Percentiles rank a stretch among this genome's conserved stretches.
These are phyloP conservation scores for Coenonympha glycerion DNA, from an alignment of 2,888 invertebrate genomes.

Conservation along the genomic window DNA sequence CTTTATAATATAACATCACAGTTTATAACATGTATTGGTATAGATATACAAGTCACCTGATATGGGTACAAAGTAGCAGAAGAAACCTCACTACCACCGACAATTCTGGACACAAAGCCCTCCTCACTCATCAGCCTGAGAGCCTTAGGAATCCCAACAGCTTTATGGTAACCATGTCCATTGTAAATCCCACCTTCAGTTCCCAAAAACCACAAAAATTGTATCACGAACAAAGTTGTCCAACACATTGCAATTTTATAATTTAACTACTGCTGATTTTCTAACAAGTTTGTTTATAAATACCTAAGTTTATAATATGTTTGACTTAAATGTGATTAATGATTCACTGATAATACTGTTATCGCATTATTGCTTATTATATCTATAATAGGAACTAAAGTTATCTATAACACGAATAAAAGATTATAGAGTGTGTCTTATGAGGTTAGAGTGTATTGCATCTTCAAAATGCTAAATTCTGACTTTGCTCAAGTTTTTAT, in stretches of 20 bases:
- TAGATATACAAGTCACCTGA: too few species aligned
- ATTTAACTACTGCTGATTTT: neutral
- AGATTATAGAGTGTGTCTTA: too few species aligned
- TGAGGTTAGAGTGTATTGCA: too few species aligned
- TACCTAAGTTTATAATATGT: neutral
- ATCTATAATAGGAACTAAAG: too few species aligned
- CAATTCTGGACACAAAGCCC: slow-evolving; percentile 35
- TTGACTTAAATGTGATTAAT: too few species aligned
- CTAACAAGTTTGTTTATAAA: neutral
- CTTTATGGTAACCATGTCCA: slow-evolving; percentile 41
- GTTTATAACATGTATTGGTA: too few species aligned
- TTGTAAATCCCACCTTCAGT: neutral
- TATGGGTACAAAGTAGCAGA: slow-evolving; percentile 38
- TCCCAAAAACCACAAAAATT: neutral
- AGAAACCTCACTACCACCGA: slow-evolving; percentile 44
- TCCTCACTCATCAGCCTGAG: slow-evolving; percentile 32
- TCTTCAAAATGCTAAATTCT: too few species aligned
- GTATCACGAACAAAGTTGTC: neutral
- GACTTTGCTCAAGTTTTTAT: too few species aligned
- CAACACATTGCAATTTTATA: neutral
- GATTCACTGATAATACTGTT: too few species aligned
- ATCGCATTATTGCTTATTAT: too few species aligned
- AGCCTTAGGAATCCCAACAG: slow-evolving; percentile 47
- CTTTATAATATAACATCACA: slow-evolving; percentile 7
- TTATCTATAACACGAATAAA: too few species aligned